These are phyloP conservation scores for Aphaenogaster floridana DNA, from an alignment of 1,140 invertebrate genomes.

Conservation along the genomic window DNA sequence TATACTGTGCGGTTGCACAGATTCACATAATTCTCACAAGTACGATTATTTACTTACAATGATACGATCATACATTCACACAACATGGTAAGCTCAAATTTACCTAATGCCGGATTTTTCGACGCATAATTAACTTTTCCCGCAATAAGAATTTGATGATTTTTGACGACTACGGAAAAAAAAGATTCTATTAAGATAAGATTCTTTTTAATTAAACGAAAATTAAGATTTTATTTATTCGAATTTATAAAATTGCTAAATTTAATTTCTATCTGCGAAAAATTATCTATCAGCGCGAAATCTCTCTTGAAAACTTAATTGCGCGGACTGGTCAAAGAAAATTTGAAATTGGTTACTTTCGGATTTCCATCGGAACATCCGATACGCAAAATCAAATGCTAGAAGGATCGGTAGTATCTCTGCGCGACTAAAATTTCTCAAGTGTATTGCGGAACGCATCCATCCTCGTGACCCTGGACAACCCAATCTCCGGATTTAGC, in stretches of 20 bases:
- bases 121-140: neutral
- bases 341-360: neutral
- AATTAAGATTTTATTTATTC: neutral
- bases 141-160: neutral
- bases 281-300: neutral
- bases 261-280: neutral
- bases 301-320: neutral
- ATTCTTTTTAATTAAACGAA: neutral
- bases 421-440: slow-evolving; percentile 51
- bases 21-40: neutral
- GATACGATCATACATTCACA: neutral
- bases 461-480: slow-evolving; percentile 57
- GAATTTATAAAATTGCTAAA: neutral
- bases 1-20: neutral
- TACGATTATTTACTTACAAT: neutral
- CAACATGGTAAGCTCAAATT: neutral
- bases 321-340: neutral
- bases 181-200: neutral
- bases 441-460: slow-evolving; percentile 51
- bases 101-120: neutral
- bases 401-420: slow-evolving; percentile 35
- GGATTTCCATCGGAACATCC: neutral
- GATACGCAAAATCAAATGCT: slow-evolving; percentile 24
- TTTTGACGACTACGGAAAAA: neutral
- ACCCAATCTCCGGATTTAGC: slow-evolving; percentile 64